Evolutionary conservation across 1,140 invertebrate genomes (phyloP).

Genomic region (Druon quercuslanigerum): DNA sequence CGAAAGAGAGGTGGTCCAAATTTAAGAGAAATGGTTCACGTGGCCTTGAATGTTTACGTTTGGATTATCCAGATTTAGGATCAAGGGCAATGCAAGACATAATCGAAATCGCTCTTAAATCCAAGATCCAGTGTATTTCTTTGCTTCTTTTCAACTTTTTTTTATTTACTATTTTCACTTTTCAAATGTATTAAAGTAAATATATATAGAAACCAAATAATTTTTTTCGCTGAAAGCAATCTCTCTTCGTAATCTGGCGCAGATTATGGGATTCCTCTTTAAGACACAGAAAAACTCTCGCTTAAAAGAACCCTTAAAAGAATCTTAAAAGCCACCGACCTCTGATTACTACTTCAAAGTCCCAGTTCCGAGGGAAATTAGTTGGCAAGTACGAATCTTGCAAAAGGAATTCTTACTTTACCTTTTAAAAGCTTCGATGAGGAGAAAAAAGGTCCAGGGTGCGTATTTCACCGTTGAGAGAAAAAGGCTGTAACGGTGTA

Average conservation of each 20-base stretch:
- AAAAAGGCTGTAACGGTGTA: slow-evolving; percentile 1
- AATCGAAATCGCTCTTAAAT: too few relatives aligned
- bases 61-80: too few relatives aligned
- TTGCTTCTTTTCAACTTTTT: too few relatives aligned
- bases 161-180: too few relatives aligned
- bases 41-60: too few relatives aligned
- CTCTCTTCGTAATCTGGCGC: not conserved
- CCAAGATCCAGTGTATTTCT: too few relatives aligned
- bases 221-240: too few relatives aligned
- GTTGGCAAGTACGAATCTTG: slow-evolving; percentile 18
- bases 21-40: too few relatives aligned
- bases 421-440: slow-evolving; percentile 2
- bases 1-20: too few relatives aligned
- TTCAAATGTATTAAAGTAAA: too few relatives aligned
- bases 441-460: not conserved
- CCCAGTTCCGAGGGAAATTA: slow-evolving; percentile 17
- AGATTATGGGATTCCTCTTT: not conserved
- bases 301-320: slow-evolving; percentile 13
- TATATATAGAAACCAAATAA: too few relatives aligned
- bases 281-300: not conserved
- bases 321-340: not conserved
- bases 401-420: not conserved
- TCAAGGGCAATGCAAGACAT: too few relatives aligned
- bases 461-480: not conserved
- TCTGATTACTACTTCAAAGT: slow-evolving; percentile 21